Evolutionary conservation across 2,113 vertebrate species (phyloP), one percentile per base, ranked within the genome.

Genomic region (Octodon degus): DNA sequence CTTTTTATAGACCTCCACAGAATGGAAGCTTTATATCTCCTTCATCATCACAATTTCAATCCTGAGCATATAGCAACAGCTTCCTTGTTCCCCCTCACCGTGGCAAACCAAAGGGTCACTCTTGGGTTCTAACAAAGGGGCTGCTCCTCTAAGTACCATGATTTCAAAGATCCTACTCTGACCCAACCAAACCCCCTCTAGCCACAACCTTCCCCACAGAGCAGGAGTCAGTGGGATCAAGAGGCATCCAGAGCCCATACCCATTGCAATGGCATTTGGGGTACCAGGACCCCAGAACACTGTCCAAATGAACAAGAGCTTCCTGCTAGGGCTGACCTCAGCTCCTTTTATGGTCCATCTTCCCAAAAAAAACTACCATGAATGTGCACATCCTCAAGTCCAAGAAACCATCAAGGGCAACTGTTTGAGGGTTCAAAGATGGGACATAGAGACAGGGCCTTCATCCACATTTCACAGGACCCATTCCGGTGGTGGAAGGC

Each of bases 1-100:
- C 96, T 98, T 97, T 97, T 97, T 97, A 98, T 97, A 97, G 95
- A 84, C 90, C 81, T 96, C 87, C 81, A 96, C 87, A 82, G 65
- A 95, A 95, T 0, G 63, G 77, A 96, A 97, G 83, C 82, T 77
- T 96, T 77, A 6, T 93, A 77, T 95, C 90, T 95, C 81, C n/a
- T 86, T 84, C 67, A 90, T 89, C 88, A 85, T 82, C 90, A 94
- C 94, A 85, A 81, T 95, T 96, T 84, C 96, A 96, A 95, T 91
- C 70, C 95, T 96, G 37, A 93, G 37, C 47, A 65, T 95, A 72
- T 81, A 94, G 81, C 81, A 96, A 89, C 84, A 72, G 6, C 63
- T 40, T 96, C 74, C 55, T 60, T 92, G 47, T 86, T 94, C 67
- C 70, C 93, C 65, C 34, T 87, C 70, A 91, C 84, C 0, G 1